Evolutionary conservation across 2,888 invertebrate genomes (phyloP), one percentile per base, ranked within the genome.

Genomic region (Orchesellides sinensis): DNA sequence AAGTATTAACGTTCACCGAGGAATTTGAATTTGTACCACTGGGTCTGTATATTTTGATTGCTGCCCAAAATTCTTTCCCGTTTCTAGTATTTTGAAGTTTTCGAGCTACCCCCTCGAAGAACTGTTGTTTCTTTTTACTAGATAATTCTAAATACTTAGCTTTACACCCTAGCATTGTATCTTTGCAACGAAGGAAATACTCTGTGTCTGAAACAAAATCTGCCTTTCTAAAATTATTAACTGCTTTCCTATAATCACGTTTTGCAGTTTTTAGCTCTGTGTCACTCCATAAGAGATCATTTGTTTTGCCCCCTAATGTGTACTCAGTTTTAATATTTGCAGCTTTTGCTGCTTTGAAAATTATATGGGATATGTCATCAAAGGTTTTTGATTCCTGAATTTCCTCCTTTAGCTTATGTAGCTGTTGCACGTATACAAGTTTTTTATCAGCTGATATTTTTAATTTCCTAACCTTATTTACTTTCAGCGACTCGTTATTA

Each of bases 31-130:
- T 17, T 29, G 21, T 32, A 1, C 29, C 23, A 0, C 17, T 8
- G 12, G 14, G n/a, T 21, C 70, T 65, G 23, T 49, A 65, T 1
- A 45, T 19, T 1, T 66, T 25, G 2, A 81, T 8, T 3, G 66
- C 61, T n/a, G 25, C 21, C 68, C 74, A 81, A 21, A 81, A 81
- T 14, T 21, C 2, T 23, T 66, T 32, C 2, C 52, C 10, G n/a
- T 75, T 21, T 6, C 19, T 29, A 19, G 12, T 17, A 23, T 14
- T 45, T 8, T 19, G 4, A 2, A 77, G 12, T 10, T 68, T 23
- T 40, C 32, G 4, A 1, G 1, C 3, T 14, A 75, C 29, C 8
- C 49, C 17, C 0, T 63, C 14, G 23, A 21, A 63, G 21, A 21
- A 63, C 27, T 1, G 8, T 4, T 23, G 10, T 17, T 49, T 63